These are phyloP conservation scores for Scophthalmus maximus DNA, from an alignment of 2,113 vertebrate species.

Conservation along the genomic window DNA sequence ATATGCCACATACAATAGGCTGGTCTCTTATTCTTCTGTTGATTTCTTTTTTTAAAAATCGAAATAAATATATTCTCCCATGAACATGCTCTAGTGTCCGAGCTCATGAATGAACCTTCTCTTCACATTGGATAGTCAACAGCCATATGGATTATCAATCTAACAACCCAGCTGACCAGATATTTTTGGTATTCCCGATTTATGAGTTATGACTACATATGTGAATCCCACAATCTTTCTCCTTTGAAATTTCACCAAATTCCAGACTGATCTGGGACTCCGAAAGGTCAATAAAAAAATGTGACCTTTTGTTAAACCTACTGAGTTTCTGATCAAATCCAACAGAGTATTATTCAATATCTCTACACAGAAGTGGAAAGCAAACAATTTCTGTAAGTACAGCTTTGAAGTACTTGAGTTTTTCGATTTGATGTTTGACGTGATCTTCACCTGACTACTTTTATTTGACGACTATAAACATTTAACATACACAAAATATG, in stretches of 20 bases:
- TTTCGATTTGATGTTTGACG: too few relatives aligned
- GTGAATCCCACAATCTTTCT: neutral
- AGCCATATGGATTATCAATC: neutral
- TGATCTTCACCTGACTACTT: too few relatives aligned
- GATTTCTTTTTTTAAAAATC: conserved; percentile 74
- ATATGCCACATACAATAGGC: conserved; percentile 22
- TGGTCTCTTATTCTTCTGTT: conserved; percentile 55
- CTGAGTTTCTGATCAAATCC: conserved; percentile 13
- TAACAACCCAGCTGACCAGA: neutral
- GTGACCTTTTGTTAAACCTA: conserved; percentile 23
- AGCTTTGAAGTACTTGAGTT: neutral
- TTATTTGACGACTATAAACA: too few relatives aligned
- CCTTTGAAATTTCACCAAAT: neutral
- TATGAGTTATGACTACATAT: too few relatives aligned
- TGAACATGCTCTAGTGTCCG: conserved; percentile 27
- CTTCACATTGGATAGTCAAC: neutral
- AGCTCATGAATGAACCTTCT: conserved; percentile 7
- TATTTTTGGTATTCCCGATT: neutral
- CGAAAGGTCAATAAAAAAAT: conserved; percentile 4
- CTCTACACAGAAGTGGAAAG: neutral
- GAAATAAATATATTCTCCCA: conserved; percentile 77
- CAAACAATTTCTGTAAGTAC: neutral
- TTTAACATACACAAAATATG: too few relatives aligned
- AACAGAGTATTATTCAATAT: neutral
- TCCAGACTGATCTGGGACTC: neutral